Percentiles rank a stretch among this genome's conserved stretches.
Evolutionary conservation across 1,140 invertebrate genomes (phyloP).

Genomic region (Scaptomyza pallida): DNA sequence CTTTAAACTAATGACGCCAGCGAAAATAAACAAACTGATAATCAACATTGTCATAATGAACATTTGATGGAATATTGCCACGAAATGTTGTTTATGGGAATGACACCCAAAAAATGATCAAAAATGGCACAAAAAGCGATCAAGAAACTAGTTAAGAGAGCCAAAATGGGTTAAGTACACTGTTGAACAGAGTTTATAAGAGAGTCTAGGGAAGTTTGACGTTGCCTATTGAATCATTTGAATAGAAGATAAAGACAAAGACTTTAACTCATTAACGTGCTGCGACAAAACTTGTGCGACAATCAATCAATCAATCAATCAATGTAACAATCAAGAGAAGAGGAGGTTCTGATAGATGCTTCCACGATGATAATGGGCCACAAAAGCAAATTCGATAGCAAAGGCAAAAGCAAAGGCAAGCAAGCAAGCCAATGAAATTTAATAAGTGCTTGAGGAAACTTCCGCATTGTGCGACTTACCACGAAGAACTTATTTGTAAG

Average conservation of each 20-base stretch:
- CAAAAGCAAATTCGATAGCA: conserved; percentile 9
- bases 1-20: conserved; percentile 38
- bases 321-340: conserved; percentile 61
- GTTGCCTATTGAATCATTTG: not conserved
- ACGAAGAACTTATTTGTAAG: not conserved
- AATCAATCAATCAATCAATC: conserved; percentile 74
- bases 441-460: conserved; percentile 53
- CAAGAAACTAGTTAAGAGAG: conserved; percentile 32
- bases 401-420: too few species aligned
- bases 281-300: conserved; percentile 52
- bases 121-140: conserved; percentile 54
- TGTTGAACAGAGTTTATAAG: too few species aligned
- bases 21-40: not conserved
- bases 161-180: conserved; percentile 16
- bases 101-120: conserved; percentile 2
- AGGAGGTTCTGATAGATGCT: not conserved
- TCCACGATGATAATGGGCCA: conserved; percentile 21
- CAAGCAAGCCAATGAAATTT: conserved; percentile 45
- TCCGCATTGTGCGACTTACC: conserved; percentile 31
- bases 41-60: conserved; percentile 54
- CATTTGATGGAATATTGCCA: conserved; percentile 38
- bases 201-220: too few species aligned
- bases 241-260: conserved; percentile 6
- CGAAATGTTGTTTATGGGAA: conserved; percentile 16
- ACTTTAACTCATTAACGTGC: conserved; percentile 51